Evolutionary conservation across 2,797 vertebrate species (phyloP).

Genomic region (Phoxinus dragarum): DNA sequence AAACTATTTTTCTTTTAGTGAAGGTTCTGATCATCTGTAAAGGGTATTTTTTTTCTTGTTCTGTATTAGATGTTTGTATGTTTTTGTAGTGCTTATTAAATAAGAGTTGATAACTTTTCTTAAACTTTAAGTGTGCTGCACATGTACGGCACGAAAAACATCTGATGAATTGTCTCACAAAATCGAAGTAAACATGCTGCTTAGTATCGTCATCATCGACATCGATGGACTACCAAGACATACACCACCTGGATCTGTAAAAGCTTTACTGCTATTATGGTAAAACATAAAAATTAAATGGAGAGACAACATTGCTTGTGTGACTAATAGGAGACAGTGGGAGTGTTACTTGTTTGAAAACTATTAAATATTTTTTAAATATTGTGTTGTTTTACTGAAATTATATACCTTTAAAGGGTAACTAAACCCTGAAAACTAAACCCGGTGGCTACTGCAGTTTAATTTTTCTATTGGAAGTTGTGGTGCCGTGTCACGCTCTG

Average conservation of each 20-base stretch:
- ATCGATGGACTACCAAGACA: not conserved
- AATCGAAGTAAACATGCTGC: not conserved
- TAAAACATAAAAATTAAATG: not conserved
- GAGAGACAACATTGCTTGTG: not conserved
- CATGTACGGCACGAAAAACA: not conserved
- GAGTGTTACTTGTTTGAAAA: not conserved
- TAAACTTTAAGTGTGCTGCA: not conserved
- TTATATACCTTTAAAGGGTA: not conserved
- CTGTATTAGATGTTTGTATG: too few relatives aligned
- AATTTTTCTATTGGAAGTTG: too few relatives aligned
- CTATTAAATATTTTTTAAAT: too few relatives aligned
- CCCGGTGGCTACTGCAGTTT: too few relatives aligned
- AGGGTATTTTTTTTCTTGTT: too few relatives aligned
- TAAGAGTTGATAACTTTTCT: too few relatives aligned
- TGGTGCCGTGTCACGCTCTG: too few relatives aligned
- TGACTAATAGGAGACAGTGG: not conserved
- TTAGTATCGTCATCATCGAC: too few relatives aligned
- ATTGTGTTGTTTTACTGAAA: not conserved
- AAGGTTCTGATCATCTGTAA: too few relatives aligned
- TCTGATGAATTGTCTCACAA: not conserved
- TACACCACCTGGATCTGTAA: constrained; percentile 12
- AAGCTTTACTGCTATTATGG: not conserved
- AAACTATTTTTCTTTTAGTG: too few relatives aligned
- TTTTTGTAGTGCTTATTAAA: too few relatives aligned
- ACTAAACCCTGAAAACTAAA: too few relatives aligned